phyloP scores from a whole-genome alignment of 2,888 invertebrate species.

The Alloplasta piceator region DNA sequence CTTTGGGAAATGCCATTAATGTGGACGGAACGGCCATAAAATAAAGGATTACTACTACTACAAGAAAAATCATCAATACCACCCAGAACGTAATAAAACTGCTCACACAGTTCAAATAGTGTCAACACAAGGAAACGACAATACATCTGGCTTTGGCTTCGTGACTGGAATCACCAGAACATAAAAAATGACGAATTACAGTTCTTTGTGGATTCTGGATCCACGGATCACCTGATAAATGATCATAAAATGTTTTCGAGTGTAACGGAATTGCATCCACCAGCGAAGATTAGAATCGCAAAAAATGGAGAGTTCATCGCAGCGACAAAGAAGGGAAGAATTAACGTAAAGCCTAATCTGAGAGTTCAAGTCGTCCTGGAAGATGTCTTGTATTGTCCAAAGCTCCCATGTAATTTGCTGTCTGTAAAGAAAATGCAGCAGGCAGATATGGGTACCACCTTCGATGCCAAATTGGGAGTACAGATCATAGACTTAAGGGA shows the following conservation, averaged over 20 bases:
- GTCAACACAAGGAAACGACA: no score
- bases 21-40: conserved; percentile 44
- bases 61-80: conserved; percentile 33
- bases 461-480: conserved; percentile 69
- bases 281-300: background rate
- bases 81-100: conserved; percentile 15
- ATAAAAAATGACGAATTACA: conserved; percentile 7
- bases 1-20: conserved; percentile 39
- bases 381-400: conserved; percentile 73
- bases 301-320: conserved; percentile 65
- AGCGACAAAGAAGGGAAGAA: conserved; percentile 72
- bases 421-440: conserved; percentile 72
- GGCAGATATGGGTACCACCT: conserved; percentile 73
- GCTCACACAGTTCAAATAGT: no score
- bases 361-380: conserved; percentile 63
- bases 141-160: conserved; percentile 30
- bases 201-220: conserved; percentile 43
- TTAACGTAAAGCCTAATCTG: conserved; percentile 71
- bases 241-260: background rate
- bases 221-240: conserved; percentile 22
- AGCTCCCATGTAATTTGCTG: conserved; percentile 74
- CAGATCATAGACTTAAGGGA: no score
- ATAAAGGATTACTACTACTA: conserved; percentile 25
- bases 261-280: background rate
- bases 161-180: conserved; percentile 22